Conservation (phyloP, 2,888 invertebrate genomes). For the Augiades crinisus region DNA sequence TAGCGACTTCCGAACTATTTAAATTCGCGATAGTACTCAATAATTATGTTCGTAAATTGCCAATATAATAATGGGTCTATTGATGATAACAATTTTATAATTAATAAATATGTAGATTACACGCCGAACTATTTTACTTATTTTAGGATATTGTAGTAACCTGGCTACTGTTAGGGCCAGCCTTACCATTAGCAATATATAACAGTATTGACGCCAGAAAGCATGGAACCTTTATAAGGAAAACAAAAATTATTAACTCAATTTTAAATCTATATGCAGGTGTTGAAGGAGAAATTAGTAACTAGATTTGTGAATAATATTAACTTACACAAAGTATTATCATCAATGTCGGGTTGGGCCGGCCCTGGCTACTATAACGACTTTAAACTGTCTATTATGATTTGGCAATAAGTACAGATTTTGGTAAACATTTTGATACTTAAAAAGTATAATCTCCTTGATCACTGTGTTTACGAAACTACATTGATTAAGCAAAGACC, state of each 20-base stretch:
- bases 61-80: conserved; percentile 1
- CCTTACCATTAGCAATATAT: neutral
- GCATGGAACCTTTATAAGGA: too few species aligned
- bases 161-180: conserved; percentile 8
- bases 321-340: too few species aligned
- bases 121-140: conserved; percentile 7
- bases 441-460: conserved; percentile 54
- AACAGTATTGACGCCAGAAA: too few species aligned
- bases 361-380: conserved; percentile 14
- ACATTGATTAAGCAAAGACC: conserved; percentile 63
- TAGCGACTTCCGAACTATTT: neutral
- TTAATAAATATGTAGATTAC: conserved; percentile 3
- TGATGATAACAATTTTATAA: too few species aligned
- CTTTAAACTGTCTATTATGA: conserved; percentile 20
- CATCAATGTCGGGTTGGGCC: neutral
- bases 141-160: neutral
- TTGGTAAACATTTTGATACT: conserved; percentile 21
- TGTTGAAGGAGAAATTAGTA: too few species aligned
- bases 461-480: conserved; percentile 58
- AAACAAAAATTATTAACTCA: too few species aligned
- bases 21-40: neutral
- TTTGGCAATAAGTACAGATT: conserved; percentile 31
- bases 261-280: too few species aligned
- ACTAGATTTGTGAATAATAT: too few species aligned
- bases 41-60: neutral